Percentiles rank a stretch among this genome's conserved stretches.
Conservation (phyloP, 2,888 invertebrate species). For the Eueremaeus valkanovi region DNA sequence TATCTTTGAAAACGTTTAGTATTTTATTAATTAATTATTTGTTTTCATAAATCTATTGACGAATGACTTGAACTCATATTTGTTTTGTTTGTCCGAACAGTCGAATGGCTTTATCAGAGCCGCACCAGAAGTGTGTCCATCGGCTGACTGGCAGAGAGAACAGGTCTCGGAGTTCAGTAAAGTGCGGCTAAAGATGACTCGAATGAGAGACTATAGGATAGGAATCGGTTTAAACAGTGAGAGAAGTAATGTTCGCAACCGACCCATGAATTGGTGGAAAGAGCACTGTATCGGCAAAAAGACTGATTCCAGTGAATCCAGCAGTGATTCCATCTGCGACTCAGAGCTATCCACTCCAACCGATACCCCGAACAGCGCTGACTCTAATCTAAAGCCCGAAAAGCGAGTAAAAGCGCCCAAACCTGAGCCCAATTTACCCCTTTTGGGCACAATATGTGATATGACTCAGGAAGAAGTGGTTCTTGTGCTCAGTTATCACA, state of each 20-base stretch:
- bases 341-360: background rate
- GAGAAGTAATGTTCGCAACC: background rate
- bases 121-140: constrained; percentile 12
- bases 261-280: constrained; percentile 32
- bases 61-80: background rate
- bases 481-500: constrained; percentile 31
- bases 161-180: constrained; percentile 26
- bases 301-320: background rate
- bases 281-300: constrained; percentile 31
- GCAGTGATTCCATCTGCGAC: background rate
- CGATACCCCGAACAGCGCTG: background rate
- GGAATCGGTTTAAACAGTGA: background rate
- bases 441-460: background rate
- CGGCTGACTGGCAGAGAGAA: constrained; percentile 25
- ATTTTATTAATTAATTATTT: no score
- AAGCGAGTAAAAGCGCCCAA: background rate
- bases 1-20: background rate
- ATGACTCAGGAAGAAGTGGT: constrained; percentile 12
- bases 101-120: constrained; percentile 19
- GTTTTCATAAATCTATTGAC: background rate
- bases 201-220: background rate
- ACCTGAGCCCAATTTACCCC: constrained; percentile 25
- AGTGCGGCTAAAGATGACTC: background rate
- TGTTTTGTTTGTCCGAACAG: background rate
- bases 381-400: background rate